Conservation (phyloP, 1,140 invertebrate genomes). For the Melanaphis sacchari region DNA sequence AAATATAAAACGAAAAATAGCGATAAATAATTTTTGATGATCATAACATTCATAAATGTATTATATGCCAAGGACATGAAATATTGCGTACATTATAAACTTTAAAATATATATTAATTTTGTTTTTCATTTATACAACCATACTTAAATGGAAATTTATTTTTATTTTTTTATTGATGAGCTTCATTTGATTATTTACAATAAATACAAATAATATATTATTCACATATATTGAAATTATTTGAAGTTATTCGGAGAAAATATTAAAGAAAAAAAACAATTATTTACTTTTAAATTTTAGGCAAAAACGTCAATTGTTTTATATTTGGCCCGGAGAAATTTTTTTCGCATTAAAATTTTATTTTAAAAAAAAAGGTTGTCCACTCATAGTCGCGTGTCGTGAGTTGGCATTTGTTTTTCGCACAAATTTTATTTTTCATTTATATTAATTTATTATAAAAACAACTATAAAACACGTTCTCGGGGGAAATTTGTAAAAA, state of each 20-base stretch:
- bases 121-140: background rate
- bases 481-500: conserved; percentile 19
- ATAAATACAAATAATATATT: background rate
- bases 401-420: background rate
- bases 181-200: background rate
- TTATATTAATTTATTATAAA: conserved; percentile 22
- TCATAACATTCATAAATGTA: no score
- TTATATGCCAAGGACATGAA: background rate
- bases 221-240: background rate
- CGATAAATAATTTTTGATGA: background rate
- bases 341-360: background rate
- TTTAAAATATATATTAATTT: background rate
- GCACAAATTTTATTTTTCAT: conserved; percentile 13
- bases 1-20: background rate
- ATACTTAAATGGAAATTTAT: background rate
- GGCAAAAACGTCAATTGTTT: background rate
- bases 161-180: background rate
- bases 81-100: background rate
- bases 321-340: background rate
- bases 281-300: background rate
- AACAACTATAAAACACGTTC: background rate
- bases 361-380: background rate
- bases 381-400: background rate
- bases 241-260: background rate
- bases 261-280: background rate